Base-by-base conservation (phyloP, 2,888 invertebrate genomes). In the Trissonchulus sp. region DNA sequence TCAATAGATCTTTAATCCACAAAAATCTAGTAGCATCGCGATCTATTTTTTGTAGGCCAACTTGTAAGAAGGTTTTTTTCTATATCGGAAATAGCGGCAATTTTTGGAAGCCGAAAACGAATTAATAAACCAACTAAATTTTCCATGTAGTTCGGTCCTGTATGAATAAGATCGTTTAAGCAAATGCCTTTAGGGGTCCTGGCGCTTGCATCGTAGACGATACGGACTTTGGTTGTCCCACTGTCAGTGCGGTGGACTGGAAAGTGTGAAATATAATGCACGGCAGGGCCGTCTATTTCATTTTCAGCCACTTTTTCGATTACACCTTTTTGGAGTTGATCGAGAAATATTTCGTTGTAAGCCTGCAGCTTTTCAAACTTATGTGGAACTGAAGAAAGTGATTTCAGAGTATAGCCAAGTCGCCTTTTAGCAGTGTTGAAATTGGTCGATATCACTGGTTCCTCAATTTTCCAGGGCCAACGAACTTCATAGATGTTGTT, bases 41-140 rank as follows among this genome's bases (percentile, higher is more conserved):
- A 60, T 77, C 78, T 35, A 72, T 28, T 31, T 71, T 37, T 1
- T 75, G 68, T 1, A 81, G 63, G 1, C 37, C 38, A 0, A 81
- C 68, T 37, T 76, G 76, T 30, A 78, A 79, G 74, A 81, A 81
- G 0, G 81, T 80, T 65, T 79, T 79, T 81, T 48, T 78, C 78
- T 31, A 80, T 76, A 71, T 80, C 80, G 1, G 75, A 28, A 18
- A 69, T 33, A 8, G 28, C 37, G 34, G 33, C 71, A 69, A 69
- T 33, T 33, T 3, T 3, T 8, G 23, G 8, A 3, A 15, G 3
- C 2, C 71, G 71, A 28, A 69, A 69, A 15, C 71, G 71, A 8
- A 69, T 3, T 2, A 30, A 28, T 18, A 33, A 15, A 28, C 71
- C 35, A 3, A 30, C n/a, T 15, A 69, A 69, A n/a, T 69, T 36